phyloP scores from a whole-genome alignment of 2,888 invertebrate genomes.

The Lottia gigantea region DNA sequence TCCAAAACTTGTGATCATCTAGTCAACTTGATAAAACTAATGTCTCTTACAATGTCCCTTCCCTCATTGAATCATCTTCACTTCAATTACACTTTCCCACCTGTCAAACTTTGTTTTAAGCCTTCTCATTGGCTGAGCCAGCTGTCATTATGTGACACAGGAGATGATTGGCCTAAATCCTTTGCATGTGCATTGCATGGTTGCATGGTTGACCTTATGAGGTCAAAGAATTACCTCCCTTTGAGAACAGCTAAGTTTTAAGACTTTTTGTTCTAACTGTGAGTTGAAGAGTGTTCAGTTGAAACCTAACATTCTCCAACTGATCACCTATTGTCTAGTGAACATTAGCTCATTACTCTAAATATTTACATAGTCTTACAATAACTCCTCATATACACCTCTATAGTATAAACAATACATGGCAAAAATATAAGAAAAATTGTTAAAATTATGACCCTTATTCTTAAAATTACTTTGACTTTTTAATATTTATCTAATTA shows the following conservation, averaged over 20 bases:
- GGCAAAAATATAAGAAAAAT: too few species aligned
- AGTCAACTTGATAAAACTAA: background rate
- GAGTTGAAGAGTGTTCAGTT: background rate
- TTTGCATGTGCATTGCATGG: conserved; percentile 5
- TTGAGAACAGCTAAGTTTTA: too few species aligned
- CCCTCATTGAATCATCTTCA: background rate
- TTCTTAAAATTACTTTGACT: too few species aligned
- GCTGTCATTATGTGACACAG: background rate
- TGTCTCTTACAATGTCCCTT: background rate
- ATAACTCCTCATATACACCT: background rate
- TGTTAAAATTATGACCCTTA: too few species aligned
- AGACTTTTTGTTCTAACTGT: too few species aligned
- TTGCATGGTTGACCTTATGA: background rate
- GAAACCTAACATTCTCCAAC: background rate
- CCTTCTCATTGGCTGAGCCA: conserved; percentile 1
- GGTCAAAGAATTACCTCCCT: background rate
- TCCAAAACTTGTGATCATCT: background rate
- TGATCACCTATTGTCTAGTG: background rate
- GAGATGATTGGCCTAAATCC: background rate
- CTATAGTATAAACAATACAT: background rate
- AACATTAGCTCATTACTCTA: too few species aligned
- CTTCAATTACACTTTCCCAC: background rate
- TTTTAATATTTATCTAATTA: too few species aligned
- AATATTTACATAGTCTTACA: too few species aligned
- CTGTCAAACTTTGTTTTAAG: background rate